Evolutionary conservation across 2,888 invertebrate genomes (phyloP), one percentile per base, ranked within the genome.

Genomic region (Atrina japonica): DNA sequence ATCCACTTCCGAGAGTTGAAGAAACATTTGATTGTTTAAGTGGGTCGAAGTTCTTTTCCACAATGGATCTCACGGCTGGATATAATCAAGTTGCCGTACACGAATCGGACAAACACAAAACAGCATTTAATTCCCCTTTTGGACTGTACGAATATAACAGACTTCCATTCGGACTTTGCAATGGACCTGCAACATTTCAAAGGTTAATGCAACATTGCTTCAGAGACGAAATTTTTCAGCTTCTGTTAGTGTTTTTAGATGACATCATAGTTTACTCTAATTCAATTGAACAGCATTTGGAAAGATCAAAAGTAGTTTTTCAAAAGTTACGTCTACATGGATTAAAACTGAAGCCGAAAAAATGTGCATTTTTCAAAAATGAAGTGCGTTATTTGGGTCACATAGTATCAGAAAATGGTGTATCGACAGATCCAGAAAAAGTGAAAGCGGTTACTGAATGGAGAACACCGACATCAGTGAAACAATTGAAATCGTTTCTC

Each of bases 181-280:
- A 70, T 47, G 64, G 67, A 7, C 77, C 79, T 1, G 66, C 67
- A 1, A 81, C 76, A 0, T 78, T 77, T 56, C 65, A 66, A 60
- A 16, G 75, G 6, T 25, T 79, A 14, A 76, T 82, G 77, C 66
- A 79, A 9, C 52, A 35, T 16, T 55, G 55, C 14, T 60, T 79
- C 40, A 60, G 66, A 23, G 79, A 78, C 35, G 45, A 55, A 21
- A 72, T 56, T 35, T 69, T 77, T 43, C 55, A 76, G 29, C 43
- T 55, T 6, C 25, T 70, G 9, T 56, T 76, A 14, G 67, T 77
- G 1, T 82, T 11, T 35, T 43, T 78, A 45, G 82, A 80, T 55
- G 79, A 83, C 43, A 70, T 83, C 45, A 53, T 80, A 18, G 73
- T 80, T 50, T 80, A 66, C 66, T 74, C 77, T 0, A 45, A 30